Base-by-base conservation (phyloP, 2,797 vertebrate species). In the Smutsia gigantea region DNA sequence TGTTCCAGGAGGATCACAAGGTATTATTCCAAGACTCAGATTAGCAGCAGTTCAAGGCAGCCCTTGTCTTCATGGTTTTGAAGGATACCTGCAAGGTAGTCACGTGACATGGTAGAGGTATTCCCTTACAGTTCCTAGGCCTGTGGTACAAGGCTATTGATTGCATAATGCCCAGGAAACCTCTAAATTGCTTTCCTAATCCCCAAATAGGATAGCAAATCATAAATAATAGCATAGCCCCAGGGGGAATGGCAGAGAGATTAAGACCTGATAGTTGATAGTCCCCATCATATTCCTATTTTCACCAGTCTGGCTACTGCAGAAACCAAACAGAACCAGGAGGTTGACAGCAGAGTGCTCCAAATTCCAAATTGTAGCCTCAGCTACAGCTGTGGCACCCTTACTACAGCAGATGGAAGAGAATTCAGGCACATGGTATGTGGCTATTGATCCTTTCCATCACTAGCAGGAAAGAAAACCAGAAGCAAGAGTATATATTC, bases 21-120 rank as follows among this genome's bases (percentile, higher is more conserved):
- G 19, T 57, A 42, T 39, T 82, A 78, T 81, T 46, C 55, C 51
- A 94, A 82, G 29, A 92, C 34, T 94, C 89, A 82, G n/a, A 81
- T 86, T 53, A 93, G 59, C 55, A 82, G 21, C 23, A 72, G 21
- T 87, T 87, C 37, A 63, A 72, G 49, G 31, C 42, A 53, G 39
- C 31, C 49, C 53, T 61, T 57, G 19, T 37, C 31, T 49, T 53
- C 8, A 7, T 90, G 34, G 34, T 31, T 90, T 81, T 93, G 75
- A 34, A 89, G 51, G 79, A 81, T 85, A 82, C 6, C n/a, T 87
- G 71, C 39, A 72, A 91, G 69, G 75, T 46, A 7, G n/a, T 34
- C 4, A 12, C 31, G 25, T 14, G 15, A 77, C n/a, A 84, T 4
- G 18, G 39, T 34, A 23, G 37, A 90, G 21, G 46, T 95, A 23